Percentiles rank a stretch among this genome's conserved stretches.
phyloP scores from a whole-genome alignment of 2,797 vertebrate genomes.

The Ctenopoma multispine region DNA sequence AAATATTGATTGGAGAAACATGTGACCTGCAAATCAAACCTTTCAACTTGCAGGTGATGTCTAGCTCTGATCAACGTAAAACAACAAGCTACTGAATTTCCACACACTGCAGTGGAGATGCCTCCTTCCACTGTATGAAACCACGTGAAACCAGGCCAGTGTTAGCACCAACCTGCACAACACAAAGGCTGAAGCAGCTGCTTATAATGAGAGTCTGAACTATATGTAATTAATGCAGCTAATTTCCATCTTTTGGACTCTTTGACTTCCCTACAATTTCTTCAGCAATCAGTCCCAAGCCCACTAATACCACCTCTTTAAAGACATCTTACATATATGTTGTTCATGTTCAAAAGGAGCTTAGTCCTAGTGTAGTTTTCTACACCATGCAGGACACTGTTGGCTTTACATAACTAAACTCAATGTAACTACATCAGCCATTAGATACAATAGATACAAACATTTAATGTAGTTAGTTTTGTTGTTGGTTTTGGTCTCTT shows the following conservation, averaged over 20 bases:
- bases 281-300: no score
- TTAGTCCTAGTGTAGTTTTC: no score
- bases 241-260: background rate
- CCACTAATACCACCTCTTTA: no score
- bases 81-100: background rate
- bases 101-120: background rate
- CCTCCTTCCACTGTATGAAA: background rate
- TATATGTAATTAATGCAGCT: background rate
- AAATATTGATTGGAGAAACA: slow-evolving; percentile 75
- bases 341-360: background rate
- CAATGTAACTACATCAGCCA: no score
- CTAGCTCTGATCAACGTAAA: slow-evolving; percentile 12
- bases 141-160: background rate
- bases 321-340: no score
- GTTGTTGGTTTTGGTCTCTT: background rate
- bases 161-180: background rate
- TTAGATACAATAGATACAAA: no score
- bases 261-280: background rate
- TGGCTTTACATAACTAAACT: no score
- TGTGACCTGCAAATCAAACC: slow-evolving; percentile 47
- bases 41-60: slow-evolving; percentile 43
- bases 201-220: background rate
- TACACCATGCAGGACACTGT: background rate
- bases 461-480: no score
- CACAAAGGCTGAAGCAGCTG: no score